Evolutionary conservation across 2,888 invertebrate species (phyloP), one percentile per base, ranked within the genome.

Genomic region (Saturnia pavonia): DNA sequence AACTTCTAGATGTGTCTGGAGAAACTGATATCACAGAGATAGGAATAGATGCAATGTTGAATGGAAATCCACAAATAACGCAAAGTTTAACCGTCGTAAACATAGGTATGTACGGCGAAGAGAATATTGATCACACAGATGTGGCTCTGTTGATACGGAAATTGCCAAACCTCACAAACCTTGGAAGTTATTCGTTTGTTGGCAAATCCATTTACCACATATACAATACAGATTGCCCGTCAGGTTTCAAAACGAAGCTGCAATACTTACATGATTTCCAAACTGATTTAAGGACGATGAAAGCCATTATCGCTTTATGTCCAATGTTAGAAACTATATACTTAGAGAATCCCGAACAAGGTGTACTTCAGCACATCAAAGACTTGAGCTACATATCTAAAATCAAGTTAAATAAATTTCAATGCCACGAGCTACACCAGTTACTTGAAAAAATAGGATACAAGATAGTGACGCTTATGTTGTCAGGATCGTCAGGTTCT

Each of bases 91-190:
- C 95, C 7, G 94, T 96, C 65, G 91, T 96, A 67, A 95, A 96
- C 80, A 95, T 96, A 76, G 96, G 96, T 65, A 95, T 95, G 92
- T 96, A 95, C 72, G 96, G 96, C 0, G 96, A 96, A 81, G 95
- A 95, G 84, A 95, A 95, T 77, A 94, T 96, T 70, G 96, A 96
- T 79, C 95, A 95, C 75, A 95, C 95, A 68, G 95, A 96, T 76
- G 92, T 96, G 25, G 96, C 96, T 9, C 86, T 95, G 73, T 88
- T 96, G 68, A 95, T 96, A 78, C 91, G 94, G 76, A 92, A 94
- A 78, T 91, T 96, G 80, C 96, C 95, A 45, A 96, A 96, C 83
- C 91, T 96, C 68, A 94, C 95, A 54, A 95, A 95, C 66, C 87
- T 96, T 34, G 95, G 95, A 72, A 95, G 95, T 69, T 96, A 96